phyloP scores from a whole-genome alignment of 1,140 invertebrate genomes.

The Bombus consobrinus region DNA sequence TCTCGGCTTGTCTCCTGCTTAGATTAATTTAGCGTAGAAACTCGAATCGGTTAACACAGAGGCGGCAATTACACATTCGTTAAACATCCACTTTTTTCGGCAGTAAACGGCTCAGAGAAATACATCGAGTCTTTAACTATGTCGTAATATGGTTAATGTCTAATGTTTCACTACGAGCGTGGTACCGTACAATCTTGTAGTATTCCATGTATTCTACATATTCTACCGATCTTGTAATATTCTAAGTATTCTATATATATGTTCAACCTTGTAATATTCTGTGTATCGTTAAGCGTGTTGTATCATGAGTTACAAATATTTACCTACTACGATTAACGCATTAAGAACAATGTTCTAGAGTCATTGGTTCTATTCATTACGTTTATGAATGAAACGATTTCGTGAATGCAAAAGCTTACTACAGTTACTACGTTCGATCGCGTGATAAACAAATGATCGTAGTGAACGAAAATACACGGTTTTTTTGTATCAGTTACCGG shows the following conservation, averaged over 20 bases:
- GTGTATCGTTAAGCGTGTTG: too few species aligned
- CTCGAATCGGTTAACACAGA: background rate
- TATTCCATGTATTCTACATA: background rate
- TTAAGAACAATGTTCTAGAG: background rate
- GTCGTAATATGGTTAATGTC: background rate
- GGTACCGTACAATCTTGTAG: background rate
- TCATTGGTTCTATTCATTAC: background rate
- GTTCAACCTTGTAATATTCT: background rate
- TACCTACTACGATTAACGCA: background rate
- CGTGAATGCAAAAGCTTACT: constrained; percentile 18
- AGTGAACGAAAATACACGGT: constrained; percentile 49
- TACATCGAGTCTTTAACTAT: background rate
- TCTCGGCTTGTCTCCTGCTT: constrained; percentile 29
- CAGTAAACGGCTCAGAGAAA: background rate
- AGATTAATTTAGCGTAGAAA: constrained; percentile 64
- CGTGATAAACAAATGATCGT: constrained; percentile 46
- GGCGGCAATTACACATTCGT: constrained; percentile 49
- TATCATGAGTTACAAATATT: background rate
- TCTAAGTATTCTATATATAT: background rate
- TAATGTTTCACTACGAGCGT: too few species aligned
- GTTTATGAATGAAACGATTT: constrained; percentile 35
- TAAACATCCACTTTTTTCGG: constrained; percentile 11
- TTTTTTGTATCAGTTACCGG: constrained; percentile 43
- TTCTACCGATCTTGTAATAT: background rate
- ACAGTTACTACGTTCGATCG: constrained; percentile 3